A percentile compares a stretch with the other conserved stretches of the same genome.
These are phyloP conservation scores for Hypothenemus hampei DNA, from an alignment of 1,140 invertebrate genomes.

Conservation along the genomic window DNA sequence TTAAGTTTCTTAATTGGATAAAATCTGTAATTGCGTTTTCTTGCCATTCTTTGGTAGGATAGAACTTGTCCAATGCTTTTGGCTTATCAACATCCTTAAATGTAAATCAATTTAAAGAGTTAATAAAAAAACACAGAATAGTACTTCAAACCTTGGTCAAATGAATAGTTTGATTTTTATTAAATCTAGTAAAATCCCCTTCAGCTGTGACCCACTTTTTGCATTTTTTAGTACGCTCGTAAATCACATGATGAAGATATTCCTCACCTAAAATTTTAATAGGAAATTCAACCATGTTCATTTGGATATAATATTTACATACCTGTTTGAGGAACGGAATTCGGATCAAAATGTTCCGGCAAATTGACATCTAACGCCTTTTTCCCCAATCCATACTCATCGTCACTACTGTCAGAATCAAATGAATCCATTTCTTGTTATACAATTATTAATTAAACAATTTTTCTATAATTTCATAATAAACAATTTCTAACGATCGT, in stretches of 20 bases:
- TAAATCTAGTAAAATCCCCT: conserved; percentile 33
- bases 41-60: conserved; percentile 44
- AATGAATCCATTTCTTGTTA: background rate
- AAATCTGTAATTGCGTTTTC: conserved; percentile 42
- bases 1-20: conserved; percentile 36
- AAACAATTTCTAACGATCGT: too few relatives aligned
- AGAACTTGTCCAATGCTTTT: conserved; percentile 32
- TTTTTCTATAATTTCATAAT: too few relatives aligned
- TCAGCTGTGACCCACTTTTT: conserved; percentile 35
- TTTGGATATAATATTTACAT: conserved; percentile 2
- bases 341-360: conserved; percentile 42
- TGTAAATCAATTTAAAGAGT: background rate
- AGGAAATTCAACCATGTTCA: background rate
- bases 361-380: conserved; percentile 39
- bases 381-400: conserved; percentile 31
- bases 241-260: conserved; percentile 43
- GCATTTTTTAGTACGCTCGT: conserved; percentile 37
- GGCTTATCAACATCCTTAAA: conserved; percentile 21
- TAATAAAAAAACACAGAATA: conserved; percentile 9
- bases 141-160: conserved; percentile 21
- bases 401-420: conserved; percentile 14
- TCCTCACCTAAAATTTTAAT: conserved; percentile 36
- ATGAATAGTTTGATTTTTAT: conserved; percentile 32
- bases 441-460: too few relatives aligned
- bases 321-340: conserved; percentile 40